Base-by-base conservation (phyloP, 1,140 invertebrate species). In the Cataglyphis hispanica region DNA sequence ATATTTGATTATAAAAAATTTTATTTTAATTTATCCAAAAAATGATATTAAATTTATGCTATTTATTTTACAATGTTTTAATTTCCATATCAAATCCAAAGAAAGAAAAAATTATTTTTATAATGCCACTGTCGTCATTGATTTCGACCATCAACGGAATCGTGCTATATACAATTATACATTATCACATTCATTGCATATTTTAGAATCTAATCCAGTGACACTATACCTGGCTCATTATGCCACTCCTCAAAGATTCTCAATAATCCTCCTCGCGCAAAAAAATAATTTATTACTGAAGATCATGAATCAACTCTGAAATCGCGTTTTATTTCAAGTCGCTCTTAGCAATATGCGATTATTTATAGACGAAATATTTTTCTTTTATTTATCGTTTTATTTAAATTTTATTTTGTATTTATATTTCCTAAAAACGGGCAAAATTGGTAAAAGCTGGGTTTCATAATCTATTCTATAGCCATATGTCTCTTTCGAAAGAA, bases 301-400 rank as follows among this genome's bases (percentile, higher is more conserved):
- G 46, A 67, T 80, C 31, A 31, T 8, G 5, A 25, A 80, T 27
- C 2, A 10, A 25, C 13, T 80, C 13, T 31, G 70, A 86, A 89
- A 69, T 76, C 66, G 75, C 74, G 72, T 89, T 88, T 89, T 67
- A 89, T 88, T 87, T 67, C 46, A 66, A 27, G 56, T 60, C 37
- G 1, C 43, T 75, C 61, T 88, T 86, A 81, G 40, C 10, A 84
- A 88, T 85, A 67, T 60, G 63, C 67, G 83, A 87, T 90, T 84
- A 89, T 86, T 91, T 84, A 86, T 87, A 85, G 43, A 63, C 22
- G 86, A 80, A 90, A 91, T 88, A 88, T 91, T 89, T 85, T 81
- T 91, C 86, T 64, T 87, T 91, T 92, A 88, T 91, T 92, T 92
- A 90, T 77, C 11, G 40, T 11, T 91, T 90, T 86, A 80, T 92